Conservation (phyloP, 2,113 vertebrate genomes). For the Cyanoramphus novaezelandiae region DNA sequence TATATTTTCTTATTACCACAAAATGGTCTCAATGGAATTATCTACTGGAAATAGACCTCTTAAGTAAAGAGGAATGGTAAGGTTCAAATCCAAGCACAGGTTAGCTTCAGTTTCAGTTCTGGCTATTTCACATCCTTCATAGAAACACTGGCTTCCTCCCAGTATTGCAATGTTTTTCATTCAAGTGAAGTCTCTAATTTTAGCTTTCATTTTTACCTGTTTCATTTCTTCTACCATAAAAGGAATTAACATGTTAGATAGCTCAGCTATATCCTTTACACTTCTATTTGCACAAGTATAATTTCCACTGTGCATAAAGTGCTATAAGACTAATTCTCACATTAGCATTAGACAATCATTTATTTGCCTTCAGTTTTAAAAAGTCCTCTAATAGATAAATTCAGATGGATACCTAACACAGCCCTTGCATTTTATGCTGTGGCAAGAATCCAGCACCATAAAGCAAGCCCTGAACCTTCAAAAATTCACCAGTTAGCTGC, state of each 20-base stretch:
- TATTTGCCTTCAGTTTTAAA: not conserved
- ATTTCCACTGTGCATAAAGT: not conserved
- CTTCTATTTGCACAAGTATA: not conserved
- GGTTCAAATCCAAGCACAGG: not conserved
- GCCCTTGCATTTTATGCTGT: not conserved
- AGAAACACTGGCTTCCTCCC: not conserved
- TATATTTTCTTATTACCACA: not conserved
- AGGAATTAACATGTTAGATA: not conserved
- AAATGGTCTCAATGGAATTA: not conserved
- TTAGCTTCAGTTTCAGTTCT: not conserved
- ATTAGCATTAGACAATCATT: not conserved
- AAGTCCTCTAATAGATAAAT: not conserved
- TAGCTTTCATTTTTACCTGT: not conserved
- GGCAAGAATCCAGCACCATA: not conserved
- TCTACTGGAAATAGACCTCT: not conserved
- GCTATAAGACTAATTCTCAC: not conserved
- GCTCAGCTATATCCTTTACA: not conserved
- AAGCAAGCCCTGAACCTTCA: not conserved
- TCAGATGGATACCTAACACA: not conserved
- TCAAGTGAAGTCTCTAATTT: not conserved
- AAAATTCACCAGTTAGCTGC: not conserved
- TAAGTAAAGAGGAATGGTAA: not conserved
- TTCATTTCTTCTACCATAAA: not conserved
- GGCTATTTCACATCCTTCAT: not conserved
- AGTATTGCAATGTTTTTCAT: not conserved